Base-by-base conservation (phyloP, 2,113 vertebrate species). In the Taxidea taxus region DNA sequence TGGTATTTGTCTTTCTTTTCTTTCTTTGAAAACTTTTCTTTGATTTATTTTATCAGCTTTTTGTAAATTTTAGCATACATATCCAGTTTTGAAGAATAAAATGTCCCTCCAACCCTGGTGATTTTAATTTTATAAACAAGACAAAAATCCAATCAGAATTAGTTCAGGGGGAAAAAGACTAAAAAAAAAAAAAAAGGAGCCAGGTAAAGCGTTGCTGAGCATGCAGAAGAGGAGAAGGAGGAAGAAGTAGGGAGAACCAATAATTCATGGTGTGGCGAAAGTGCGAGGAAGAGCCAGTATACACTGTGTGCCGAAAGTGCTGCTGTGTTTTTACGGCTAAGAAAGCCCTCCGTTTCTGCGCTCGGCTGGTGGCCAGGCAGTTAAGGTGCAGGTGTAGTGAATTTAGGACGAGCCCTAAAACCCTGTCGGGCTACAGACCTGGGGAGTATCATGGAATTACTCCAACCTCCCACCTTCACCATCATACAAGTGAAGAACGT, bases 61-160 rank as follows among this genome's bases (percentile, higher is more conserved):
- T 89, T 95, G 11, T 92, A 91, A 77, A 58, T 62, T 64, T 62
- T 37, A 72, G 16, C 20, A 15, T 56, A 15, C 3, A 60, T 42
- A 72, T 47, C 23, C 15, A 27, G 7, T 31, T 64, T 74, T 91
- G 42, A 92, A 66, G 27, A 88, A 18, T 64, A 87, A 92, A 96
- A 37, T 56, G 39, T 47, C 27, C 18, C 31, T 58, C 29, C 13
- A 31, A 51, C 23, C 7, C 2, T 6, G 93, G 96, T 95, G 95
- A 93, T 98, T 99, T 98, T 97, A 98, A 98, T 98, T 98, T 97
- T 98, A 98, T 95, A 98, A 98, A 99, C 94, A 96, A 98, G 97
- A 98, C 83, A 97, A 98, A 98, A 96, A 96, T 96, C 97, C 91
- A 98, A 99, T 97, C 98, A 98, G 97, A 97, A 97, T 98, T 98